phyloP scores from a whole-genome alignment of 2,113 vertebrate genomes.

The Gila orcuttii region DNA sequence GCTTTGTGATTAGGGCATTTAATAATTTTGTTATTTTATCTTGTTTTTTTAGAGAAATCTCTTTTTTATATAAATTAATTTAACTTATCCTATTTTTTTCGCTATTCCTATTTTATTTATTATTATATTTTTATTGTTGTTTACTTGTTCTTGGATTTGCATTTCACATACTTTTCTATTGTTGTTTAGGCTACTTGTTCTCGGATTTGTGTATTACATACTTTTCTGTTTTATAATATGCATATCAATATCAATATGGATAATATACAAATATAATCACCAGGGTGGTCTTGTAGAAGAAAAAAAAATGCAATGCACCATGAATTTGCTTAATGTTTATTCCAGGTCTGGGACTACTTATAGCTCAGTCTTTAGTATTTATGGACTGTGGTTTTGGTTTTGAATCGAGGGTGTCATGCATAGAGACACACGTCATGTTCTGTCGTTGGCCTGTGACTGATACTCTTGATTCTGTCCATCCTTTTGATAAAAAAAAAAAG shows the following conservation, averaged over 20 bases:
- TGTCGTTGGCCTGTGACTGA: constrained; percentile 48
- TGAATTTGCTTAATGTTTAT: constrained; percentile 42
- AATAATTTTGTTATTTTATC: not conserved
- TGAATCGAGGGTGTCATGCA: constrained; percentile 52
- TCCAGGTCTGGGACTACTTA: constrained; percentile 37
- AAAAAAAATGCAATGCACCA: constrained; percentile 16
- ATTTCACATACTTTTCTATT: not conserved
- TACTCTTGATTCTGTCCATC: constrained; percentile 57
- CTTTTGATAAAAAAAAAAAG: constrained; percentile 34
- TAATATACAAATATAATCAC: constrained; percentile 6
- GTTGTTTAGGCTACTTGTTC: not conserved
- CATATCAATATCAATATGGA: not conserved
- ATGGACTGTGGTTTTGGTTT: constrained; percentile 53
- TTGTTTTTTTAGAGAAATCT: no score
- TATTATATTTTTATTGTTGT: not conserved
- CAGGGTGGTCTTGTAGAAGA: constrained; percentile 23
- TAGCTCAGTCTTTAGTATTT: constrained; percentile 44
- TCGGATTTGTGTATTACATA: not conserved
- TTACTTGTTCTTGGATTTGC: constrained; percentile 1
- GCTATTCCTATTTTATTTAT: not conserved
- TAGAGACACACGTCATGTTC: constrained; percentile 58
- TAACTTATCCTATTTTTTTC: not conserved
- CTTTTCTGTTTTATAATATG: not conserved
- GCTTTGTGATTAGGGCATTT: not conserved
- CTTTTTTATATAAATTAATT: no score